Base-by-base conservation (phyloP, 2,888 invertebrate species). In the Polymixis flavicincta region DNA sequence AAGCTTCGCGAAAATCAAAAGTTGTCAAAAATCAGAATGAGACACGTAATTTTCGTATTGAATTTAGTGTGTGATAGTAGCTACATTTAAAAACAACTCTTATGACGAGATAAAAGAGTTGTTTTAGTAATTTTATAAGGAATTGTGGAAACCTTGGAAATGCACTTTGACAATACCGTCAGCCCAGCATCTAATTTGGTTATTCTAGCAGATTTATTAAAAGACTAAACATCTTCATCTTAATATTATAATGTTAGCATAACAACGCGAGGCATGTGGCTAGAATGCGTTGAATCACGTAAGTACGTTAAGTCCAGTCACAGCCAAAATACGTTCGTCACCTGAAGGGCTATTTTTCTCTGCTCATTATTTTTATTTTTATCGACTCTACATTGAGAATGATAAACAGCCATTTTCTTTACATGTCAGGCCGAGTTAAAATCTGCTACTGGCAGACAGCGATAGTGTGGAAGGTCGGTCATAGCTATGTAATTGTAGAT, bases 161-260 rank as follows among this genome's bases (percentile, higher is more conserved):
- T 50, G 48, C 50, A 59, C n/a, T 70, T 78, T 32, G 42, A 73
- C 66, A 57, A 66, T 37, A 67, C 55, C 42, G 14, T 74, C 65
- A n/a, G 55, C 48, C 54, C 63, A 68, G 48, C 68, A 65, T 61
- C 69, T 65, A 65, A 69, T 83, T 78, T 78, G 83, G 80, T 83
- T 65, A 80, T n/a, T 72, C 78, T 80, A 80, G 78, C 79, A 72
- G 65, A 61, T 80, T 74, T n/a, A 68, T 55, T 72, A 72, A 52
- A 25, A 72, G 72, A 45, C 42, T 78, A 65, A 52, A 60, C 19
- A 68, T 11, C 32, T 68, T 25, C 48, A 75, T 59, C 37, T 37
- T 74, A 80, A 52, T 67, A 74, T 64, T 45, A 59, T 32, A 68
- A 82, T 69, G 14, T 55, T 25, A 57, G 63, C 17, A 32, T 76